Base-by-base conservation (phyloP, 2,797 vertebrate species). In the Megaceryle alcyon region DNA sequence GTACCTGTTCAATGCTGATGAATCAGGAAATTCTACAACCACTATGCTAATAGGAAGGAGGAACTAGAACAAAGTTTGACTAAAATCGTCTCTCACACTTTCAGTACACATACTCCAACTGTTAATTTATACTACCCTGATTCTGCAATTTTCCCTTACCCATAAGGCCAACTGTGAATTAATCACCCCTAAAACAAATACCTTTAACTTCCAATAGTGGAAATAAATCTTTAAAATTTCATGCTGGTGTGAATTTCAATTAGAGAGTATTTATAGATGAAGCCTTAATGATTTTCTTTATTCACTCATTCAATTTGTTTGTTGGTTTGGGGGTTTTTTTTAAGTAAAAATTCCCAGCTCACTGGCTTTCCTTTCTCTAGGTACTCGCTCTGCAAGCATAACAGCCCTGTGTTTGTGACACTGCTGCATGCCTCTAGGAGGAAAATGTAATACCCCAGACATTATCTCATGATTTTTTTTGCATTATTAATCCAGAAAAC, bases 201-300 rank as follows among this genome's bases (percentile, higher is more conserved):
- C 18, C 46, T 53, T 79, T 94, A 88, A 84, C 63, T 94, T 81
- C 51, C 92, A 87, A 44, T 92, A 92, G 87, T 96, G 90, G 82
- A 95, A 97, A 95, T 79, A 94, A 88, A 77, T 53, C 90, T 95
- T 96, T 51, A 91, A 94, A 88, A 94, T 90, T 82, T 88, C 60
- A 91, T 46, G 57, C 43, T 17, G 8, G 70, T 94, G 61, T 90
- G 92, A 93, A 96, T 85, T 95, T 94, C 93, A 95, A 94, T 86
- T 87, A 96, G 48, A 48, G 19, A 76, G 11, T 41, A 76, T 87
- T 95, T 78, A 77, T 61, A 96, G 86, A 83, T 53, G 61, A 93
- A 94, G 64, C n/a, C 33, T 60, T 77, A 86, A 80, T 65, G 46
- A 54, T 90, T 94, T 95, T 78, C 82, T 95, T 69, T 78, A 76